These are phyloP conservation scores for Salvelinus sp. DNA, from an alignment of 2,113 vertebrate genomes.

Conservation along the genomic window DNA sequence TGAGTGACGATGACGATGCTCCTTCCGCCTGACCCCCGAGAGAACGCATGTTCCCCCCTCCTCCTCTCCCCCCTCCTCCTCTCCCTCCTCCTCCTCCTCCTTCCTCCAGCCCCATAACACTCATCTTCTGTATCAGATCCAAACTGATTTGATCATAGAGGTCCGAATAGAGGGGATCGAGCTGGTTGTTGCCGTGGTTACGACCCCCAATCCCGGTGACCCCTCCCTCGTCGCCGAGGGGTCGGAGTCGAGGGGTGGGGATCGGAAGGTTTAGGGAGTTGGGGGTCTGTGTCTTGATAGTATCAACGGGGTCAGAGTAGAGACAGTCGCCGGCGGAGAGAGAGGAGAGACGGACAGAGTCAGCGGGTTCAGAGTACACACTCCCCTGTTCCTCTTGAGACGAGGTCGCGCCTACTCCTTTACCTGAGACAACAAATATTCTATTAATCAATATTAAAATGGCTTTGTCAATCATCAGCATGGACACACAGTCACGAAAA, in stretches of 20 bases:
- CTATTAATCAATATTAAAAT: not conserved
- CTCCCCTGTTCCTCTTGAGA: constrained; percentile 55
- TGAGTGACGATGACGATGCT: constrained; percentile 5
- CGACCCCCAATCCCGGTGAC: constrained; percentile 31
- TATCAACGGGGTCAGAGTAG: constrained; percentile 91
- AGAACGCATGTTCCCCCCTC: constrained; percentile 5
- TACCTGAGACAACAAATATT: constrained; percentile 1
- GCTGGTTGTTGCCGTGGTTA: constrained; percentile 15
- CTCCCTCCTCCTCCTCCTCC: not conserved
- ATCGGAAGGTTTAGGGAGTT: constrained; percentile 12
- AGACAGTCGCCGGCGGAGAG: constrained; percentile 69
- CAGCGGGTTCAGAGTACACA: constrained; percentile 89
- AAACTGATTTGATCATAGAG: constrained; percentile 75
- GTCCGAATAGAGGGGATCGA: constrained; percentile 66
- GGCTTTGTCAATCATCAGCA: no score
- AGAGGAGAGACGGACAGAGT: constrained; percentile 76
- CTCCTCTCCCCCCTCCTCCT: not conserved
- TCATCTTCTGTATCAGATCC: constrained; percentile 60
- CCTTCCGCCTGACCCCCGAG: constrained; percentile 43
- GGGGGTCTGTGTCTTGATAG: constrained; percentile 62
- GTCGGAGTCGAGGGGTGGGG: constrained; percentile 56
- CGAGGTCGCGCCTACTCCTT: constrained; percentile 20
- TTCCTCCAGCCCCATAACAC: constrained; percentile 56
- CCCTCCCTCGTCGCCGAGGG: constrained; percentile 55
- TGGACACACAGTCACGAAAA: no score